Percentiles rank a stretch among this genome's conserved stretches.
These are phyloP conservation scores for Cataglyphis hispanica DNA, from an alignment of 1,140 invertebrate genomes.

Conservation along the genomic window DNA sequence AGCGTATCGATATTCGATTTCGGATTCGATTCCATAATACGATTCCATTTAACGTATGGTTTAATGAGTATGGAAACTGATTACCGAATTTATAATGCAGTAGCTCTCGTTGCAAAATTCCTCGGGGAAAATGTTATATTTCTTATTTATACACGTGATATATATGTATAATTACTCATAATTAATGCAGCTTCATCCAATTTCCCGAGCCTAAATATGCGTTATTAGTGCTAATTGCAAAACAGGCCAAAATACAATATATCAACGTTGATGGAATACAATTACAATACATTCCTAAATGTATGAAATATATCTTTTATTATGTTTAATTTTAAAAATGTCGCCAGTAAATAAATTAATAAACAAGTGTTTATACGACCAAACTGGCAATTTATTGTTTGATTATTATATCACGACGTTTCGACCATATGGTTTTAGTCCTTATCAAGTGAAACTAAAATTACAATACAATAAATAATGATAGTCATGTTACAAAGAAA, in stretches of 20 bases:
- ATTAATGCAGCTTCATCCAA: constrained; percentile 38
- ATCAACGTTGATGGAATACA: too few species aligned
- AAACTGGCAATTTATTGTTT: too few species aligned
- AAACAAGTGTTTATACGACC: too few species aligned
- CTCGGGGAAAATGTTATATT: constrained; percentile 30
- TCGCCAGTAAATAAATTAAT: too few species aligned
- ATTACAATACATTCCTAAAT: too few species aligned
- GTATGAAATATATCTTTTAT: too few species aligned
- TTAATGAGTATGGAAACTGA: constrained; percentile 56
- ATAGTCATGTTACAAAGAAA: too few species aligned
- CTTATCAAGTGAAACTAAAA: too few species aligned
- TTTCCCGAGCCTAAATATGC: constrained; percentile 5
- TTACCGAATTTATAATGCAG: constrained; percentile 52
- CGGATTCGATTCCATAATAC: constrained; percentile 5
- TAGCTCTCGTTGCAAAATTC: constrained; percentile 1
- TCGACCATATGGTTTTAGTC: too few species aligned
- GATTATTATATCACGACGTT: too few species aligned
- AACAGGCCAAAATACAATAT: not conserved
- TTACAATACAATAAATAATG: too few species aligned
- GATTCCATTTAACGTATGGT: constrained; percentile 4
- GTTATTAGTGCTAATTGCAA: constrained; percentile 34
- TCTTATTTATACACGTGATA: constrained; percentile 36
- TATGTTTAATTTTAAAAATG: too few species aligned
- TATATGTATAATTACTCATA: constrained; percentile 42
- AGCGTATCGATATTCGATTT: not conserved